Base-by-base conservation (phyloP, 1,140 invertebrate genomes). In the Ceratina calcarata region DNA sequence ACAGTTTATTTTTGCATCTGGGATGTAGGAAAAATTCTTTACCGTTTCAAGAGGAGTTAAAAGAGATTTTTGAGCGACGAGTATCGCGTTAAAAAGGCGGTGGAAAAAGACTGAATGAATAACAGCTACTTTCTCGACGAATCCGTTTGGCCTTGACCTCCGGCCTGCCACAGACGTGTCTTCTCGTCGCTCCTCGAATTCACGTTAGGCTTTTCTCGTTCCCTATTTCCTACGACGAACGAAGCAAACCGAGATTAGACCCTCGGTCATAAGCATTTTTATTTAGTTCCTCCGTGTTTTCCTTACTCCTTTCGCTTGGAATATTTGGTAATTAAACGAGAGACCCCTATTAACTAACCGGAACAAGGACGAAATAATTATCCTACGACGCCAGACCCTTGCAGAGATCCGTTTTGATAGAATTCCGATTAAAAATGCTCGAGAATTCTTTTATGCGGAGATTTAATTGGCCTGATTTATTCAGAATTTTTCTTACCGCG, bases 121-220 rank as follows among this genome's bases (percentile, higher is more conserved):
- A 74, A 8, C 20, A 16, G 15, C 37, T 55, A 62, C 57, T 37
- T 68, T 53, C 57, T 66, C 60, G 82, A 60, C 65, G 75, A 79
- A 84, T 84, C 78, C 65, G 51, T 27, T 66, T 45, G 62, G 60
- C 82, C 82, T 84, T 84, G 82, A 37, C 80, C 75, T 79, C 53
- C 18, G 62, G 68, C 74, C 53, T 49, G 37, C 49, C n/a, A 18
- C 65, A 69, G 37, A 65, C 16, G 7, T 3, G 24, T 66, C 24
- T n/a, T 24, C 57, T 24, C 45, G 57, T 65, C n/a, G 32, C 27
- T 8, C 72, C n/a, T 24, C 37, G 37, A 66, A 65, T 57, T 66
- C 49, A 13, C 13, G 49, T 65, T 27, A 1, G 18, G 22, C 32
- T 51, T 64, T 62, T 15, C 45, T 64, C 51, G 10, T 51, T 66